Evolutionary conservation across 2,888 invertebrate genomes (phyloP), one percentile per base, ranked within the genome.

Genomic region (Notodonta dromedarius): DNA sequence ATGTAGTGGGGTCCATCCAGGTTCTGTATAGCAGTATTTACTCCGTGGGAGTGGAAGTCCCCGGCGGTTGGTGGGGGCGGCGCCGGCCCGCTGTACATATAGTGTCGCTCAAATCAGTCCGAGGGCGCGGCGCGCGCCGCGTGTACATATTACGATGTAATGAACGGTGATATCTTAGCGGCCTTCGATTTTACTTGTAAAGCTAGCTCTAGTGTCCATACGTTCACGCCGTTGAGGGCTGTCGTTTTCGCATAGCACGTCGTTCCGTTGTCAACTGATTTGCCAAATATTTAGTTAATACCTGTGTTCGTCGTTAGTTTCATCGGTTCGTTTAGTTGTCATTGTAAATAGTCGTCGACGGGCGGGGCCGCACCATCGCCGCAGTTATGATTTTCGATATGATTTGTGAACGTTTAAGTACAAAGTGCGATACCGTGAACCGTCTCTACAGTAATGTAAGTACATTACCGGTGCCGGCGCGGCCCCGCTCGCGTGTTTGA

Each of bases 131-230:
- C 72, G 76, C 73, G 74, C 70, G 71, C 70, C 70, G 67, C 65
- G 50, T 91, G 90, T 91, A 91, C 83, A 92, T 90, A 92, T 84
- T 88, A 89, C 79, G 79, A 83, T 80, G 84, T 91, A 92, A 90
- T 90, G 89, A 92, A 91, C 88, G 88, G 93, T 93, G 93, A 93
- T 93, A 93, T 90, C 85, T 88, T 93, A 93, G 93, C 93, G 93
- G 93, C 93, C 93, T 93, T 93, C 89, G 89, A 93, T 91, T 90
- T 88, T 87, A 91, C 89, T 91, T 92, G 91, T 93, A 92, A 91
- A 91, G 91, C 88, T 93, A 92, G 92, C 83, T 89, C 83, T 92
- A 92, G 88, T 86, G 84, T 85, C 82, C 81, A 76, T 78, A 78
- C 79, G 79, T 77, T 78, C 76, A 75, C 73, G 81, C 82, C 80